Evolutionary conservation across 2,888 invertebrate genomes (phyloP).

Genomic region (Nomada flava): DNA sequence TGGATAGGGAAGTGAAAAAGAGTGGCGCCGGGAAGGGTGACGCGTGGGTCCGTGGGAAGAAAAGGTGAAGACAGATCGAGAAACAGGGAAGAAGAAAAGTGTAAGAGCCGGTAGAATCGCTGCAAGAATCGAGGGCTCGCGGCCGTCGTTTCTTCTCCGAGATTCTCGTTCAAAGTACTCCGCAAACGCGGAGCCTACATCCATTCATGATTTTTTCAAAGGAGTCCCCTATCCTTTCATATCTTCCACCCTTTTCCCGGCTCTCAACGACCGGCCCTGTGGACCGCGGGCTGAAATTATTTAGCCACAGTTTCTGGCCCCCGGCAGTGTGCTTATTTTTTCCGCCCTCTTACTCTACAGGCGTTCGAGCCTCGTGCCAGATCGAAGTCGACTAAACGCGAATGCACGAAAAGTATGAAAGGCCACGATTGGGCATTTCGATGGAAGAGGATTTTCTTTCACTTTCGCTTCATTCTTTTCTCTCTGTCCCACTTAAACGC

Average conservation of each 20-base stretch:
- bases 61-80: conserved; percentile 46
- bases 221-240: conserved; percentile 62
- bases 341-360: background rate
- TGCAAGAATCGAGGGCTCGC: conserved; percentile 65
- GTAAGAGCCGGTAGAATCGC: conserved; percentile 50
- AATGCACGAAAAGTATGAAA: background rate
- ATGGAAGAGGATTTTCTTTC: background rate
- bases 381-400: conserved; percentile 40
- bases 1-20: conserved; percentile 23
- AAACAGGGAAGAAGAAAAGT: conserved; percentile 41
- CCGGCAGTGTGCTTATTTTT: conserved; percentile 51
- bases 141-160: conserved; percentile 63
- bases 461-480: background rate
- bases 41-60: conserved; percentile 12
- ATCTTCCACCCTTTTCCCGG: conserved; percentile 44
- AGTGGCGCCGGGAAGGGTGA: conserved; percentile 1
- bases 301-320: conserved; percentile 60
- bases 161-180: conserved; percentile 66
- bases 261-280: conserved; percentile 44
- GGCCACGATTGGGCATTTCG: background rate
- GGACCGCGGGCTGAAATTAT: conserved; percentile 64
- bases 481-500: background rate
- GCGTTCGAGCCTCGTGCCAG: conserved; percentile 3
- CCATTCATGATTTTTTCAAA: conserved; percentile 76
- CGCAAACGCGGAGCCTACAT: conserved; percentile 70